Conservation (phyloP, 2,797 vertebrate genomes). For the Cetoscarus ocellatus region DNA sequence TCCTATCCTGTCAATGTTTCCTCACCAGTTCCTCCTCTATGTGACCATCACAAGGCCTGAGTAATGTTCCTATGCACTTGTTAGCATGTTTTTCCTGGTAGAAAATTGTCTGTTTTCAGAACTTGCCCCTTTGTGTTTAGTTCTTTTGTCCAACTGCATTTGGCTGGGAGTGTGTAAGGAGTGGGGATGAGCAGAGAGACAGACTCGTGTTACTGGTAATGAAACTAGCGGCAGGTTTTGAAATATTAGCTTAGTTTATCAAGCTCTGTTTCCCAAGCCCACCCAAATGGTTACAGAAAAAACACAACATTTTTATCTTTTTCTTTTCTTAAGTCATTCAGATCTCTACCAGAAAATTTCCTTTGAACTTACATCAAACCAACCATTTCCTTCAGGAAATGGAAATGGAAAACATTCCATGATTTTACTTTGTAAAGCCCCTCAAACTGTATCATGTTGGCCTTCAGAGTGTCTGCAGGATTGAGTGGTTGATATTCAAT, state of each 20-base stretch:
- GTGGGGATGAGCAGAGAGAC: constrained; percentile 62
- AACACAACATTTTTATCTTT: constrained; percentile 48
- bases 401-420: constrained; percentile 78
- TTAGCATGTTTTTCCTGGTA: constrained; percentile 83
- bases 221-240: constrained; percentile 71
- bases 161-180: constrained; percentile 73
- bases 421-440: constrained; percentile 74
- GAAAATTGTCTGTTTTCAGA: constrained; percentile 78
- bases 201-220: constrained; percentile 59
- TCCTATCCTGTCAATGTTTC: constrained; percentile 79
- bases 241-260: constrained; percentile 64
- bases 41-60: constrained; percentile 82
- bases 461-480: constrained; percentile 77
- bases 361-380: constrained; percentile 46
- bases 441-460: constrained; percentile 78
- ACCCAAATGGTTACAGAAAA: constrained; percentile 29
- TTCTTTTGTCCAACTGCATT: constrained; percentile 77
- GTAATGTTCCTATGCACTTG: constrained; percentile 88
- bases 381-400: constrained; percentile 63
- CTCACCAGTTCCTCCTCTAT: constrained; percentile 78
- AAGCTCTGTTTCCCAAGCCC: constrained; percentile 56
- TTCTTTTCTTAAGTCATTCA: constrained; percentile 40
- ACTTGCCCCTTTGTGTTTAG: constrained; percentile 68
- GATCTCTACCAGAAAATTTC: constrained; percentile 61
- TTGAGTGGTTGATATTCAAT: constrained; percentile 82